A percentile compares a stretch with the other conserved stretches of the same genome.
phyloP scores from a whole-genome alignment of 2,888 invertebrate species.

The Pristionchus exspectatus region DNA sequence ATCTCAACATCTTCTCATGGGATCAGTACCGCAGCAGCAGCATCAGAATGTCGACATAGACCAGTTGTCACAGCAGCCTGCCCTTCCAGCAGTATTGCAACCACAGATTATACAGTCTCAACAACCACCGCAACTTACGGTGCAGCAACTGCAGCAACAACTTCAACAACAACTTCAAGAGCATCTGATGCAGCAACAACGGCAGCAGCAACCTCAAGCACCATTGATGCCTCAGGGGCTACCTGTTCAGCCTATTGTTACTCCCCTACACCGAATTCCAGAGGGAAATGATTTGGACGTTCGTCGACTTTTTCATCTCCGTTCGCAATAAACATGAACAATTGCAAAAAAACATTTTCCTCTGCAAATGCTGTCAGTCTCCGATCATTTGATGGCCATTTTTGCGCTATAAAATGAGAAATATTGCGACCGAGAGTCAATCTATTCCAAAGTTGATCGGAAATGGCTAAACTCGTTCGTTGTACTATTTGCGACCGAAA shows the following conservation, averaged over 20 bases:
- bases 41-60: background rate
- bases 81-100: background rate
- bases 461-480: conserved; percentile 22
- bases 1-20: background rate
- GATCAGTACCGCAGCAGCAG: background rate
- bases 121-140: background rate
- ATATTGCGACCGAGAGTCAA: background rate
- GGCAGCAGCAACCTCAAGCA: background rate
- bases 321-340: background rate
- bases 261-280: background rate
- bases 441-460: background rate
- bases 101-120: background rate
- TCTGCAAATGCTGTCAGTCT: background rate
- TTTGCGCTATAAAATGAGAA: background rate
- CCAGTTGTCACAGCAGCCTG: background rate
- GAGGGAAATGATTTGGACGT: background rate
- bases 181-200: conserved; percentile 4
- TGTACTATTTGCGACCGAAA: conserved; percentile 1
- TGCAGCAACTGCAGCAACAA: conserved; percentile 22
- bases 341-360: background rate
- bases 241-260: background rate
- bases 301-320: background rate
- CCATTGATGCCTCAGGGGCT: conserved; percentile 8
- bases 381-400: background rate
- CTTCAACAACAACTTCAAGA: background rate